Evolutionary conservation across 1,140 invertebrate species (phyloP).

Genomic region (Latrodectus geometricus): DNA sequence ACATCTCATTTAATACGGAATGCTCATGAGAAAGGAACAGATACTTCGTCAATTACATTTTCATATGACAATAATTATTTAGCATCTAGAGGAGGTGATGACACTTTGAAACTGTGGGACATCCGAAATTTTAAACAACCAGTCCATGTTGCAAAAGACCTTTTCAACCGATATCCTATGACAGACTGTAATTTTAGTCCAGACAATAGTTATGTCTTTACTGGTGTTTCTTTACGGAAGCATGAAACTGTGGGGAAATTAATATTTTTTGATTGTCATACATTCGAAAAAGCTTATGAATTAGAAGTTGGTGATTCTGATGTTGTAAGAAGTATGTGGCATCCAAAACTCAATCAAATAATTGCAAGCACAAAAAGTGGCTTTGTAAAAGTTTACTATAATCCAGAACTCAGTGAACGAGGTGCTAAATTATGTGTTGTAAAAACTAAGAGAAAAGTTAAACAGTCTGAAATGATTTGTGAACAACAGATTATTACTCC

Average conservation of each 20-base stretch:
- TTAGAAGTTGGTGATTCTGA: conserved; percentile 81
- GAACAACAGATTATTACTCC: conserved; percentile 97
- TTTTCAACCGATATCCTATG: conserved; percentile 87
- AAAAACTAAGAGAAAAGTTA: conserved; percentile 77
- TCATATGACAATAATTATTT: conserved; percentile 88
- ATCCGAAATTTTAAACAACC: conserved; percentile 85
- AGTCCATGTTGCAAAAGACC: conserved; percentile 76
- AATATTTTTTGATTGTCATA: conserved; percentile 84
- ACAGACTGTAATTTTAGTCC: conserved; percentile 96
- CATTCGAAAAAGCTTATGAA: conserved; percentile 77
- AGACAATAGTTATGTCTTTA: conserved; percentile 88
- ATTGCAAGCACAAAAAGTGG: conserved; percentile 94
- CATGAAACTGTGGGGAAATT: conserved; percentile 80
- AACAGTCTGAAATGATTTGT: conserved; percentile 81
- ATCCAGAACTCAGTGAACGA: conserved; percentile 83
- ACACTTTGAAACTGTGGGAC: conserved; percentile 96
- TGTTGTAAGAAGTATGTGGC: conserved; percentile 92
- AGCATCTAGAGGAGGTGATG: conserved; percentile 84
- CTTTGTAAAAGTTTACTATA: conserved; percentile 89
- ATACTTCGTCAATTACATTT: conserved; percentile 87
- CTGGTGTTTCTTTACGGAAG: conserved; percentile 85
- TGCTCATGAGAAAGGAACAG: conserved; percentile 84
- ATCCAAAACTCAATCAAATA: conserved; percentile 96
- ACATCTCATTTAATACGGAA: conserved; percentile 81
- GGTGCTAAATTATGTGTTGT: conserved; percentile 92